phyloP scores from a whole-genome alignment of 2,113 vertebrate genomes.

The Trogon melanurus region DNA sequence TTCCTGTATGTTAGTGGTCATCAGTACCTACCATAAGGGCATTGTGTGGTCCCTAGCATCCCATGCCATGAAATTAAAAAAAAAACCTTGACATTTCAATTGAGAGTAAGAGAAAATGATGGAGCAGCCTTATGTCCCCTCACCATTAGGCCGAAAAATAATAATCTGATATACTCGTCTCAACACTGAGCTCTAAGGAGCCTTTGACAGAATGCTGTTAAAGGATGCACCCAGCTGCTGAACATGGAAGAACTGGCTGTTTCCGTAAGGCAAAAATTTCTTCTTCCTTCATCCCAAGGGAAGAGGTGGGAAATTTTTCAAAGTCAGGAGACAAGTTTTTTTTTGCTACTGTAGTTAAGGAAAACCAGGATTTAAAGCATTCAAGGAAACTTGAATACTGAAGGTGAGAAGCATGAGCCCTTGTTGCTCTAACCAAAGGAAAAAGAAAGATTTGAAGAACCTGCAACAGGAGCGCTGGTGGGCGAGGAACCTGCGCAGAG shows the following conservation, averaged over 20 bases:
- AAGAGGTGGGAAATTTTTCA: neutral
- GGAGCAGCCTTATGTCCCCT: neutral
- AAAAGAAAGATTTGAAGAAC: neutral
- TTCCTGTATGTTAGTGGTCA: neutral
- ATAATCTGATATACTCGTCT: neutral
- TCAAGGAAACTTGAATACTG: neutral
- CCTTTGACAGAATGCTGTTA: neutral
- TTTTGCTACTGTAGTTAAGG: neutral
- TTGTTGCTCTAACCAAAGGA: neutral
- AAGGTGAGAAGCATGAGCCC: neutral
- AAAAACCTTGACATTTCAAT: neutral
- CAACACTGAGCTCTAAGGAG: neutral
- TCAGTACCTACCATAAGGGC: neutral
- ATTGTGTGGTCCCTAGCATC: neutral
- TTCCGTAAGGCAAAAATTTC: neutral
- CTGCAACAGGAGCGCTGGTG: rapidly evolving
- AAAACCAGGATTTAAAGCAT: neutral
- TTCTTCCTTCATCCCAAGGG: neutral
- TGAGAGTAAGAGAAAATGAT: neutral
- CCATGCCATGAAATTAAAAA: neutral
- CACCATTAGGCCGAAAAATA: rapidly evolving
- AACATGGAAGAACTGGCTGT: neutral
- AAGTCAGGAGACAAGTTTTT: neutral
- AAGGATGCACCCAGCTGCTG: neutral
- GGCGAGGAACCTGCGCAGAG: neutral